These are phyloP conservation scores for Drosophila varians DNA, from an alignment of 1,140 invertebrate genomes.

Conservation along the genomic window DNA sequence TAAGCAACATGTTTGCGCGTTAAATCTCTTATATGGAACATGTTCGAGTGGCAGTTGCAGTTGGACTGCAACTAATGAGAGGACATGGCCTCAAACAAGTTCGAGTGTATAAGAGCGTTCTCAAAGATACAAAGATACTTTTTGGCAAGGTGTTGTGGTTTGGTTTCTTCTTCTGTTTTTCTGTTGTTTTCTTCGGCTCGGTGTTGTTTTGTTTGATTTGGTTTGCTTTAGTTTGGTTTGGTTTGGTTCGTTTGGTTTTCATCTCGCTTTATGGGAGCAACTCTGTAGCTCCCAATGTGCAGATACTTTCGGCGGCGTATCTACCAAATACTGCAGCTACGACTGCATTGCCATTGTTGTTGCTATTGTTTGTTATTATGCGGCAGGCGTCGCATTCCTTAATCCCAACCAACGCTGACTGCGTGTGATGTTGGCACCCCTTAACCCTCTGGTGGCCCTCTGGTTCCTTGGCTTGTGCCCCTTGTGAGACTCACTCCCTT, in stretches of 20 bases:
- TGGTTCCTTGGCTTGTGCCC: conserved; percentile 46
- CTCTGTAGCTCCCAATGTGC: conserved; percentile 36
- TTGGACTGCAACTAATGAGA: conserved; percentile 45
- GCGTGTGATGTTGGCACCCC: conserved; percentile 5
- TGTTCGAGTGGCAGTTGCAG: conserved; percentile 65
- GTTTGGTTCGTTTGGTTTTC: not conserved
- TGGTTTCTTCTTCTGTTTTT: conserved; percentile 10
- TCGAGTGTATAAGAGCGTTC: conserved; percentile 36
- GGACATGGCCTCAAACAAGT: conserved; percentile 47
- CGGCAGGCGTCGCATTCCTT: conserved; percentile 58
- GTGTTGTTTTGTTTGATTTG: conserved; percentile 17
- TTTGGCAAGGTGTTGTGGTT: conserved; percentile 37
- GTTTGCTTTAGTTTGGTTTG: conserved; percentile 14
- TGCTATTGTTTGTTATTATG: conserved; percentile 59
- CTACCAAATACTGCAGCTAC: conserved; percentile 29
- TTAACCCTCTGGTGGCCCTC: not conserved
- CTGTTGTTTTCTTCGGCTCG: not conserved
- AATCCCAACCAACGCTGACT: not conserved
- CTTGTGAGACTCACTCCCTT: conserved; percentile 4
- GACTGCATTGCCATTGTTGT: conserved; percentile 29
- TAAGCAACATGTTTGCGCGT: conserved; percentile 51
- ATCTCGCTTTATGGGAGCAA: conserved; percentile 13
- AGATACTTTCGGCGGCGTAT: conserved; percentile 20
- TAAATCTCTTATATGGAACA: conserved; percentile 49
- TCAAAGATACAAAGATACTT: conserved; percentile 4